These are phyloP conservation scores for Cecropterus lyciades DNA, from an alignment of 1,140 invertebrate genomes.

Conservation along the genomic window DNA sequence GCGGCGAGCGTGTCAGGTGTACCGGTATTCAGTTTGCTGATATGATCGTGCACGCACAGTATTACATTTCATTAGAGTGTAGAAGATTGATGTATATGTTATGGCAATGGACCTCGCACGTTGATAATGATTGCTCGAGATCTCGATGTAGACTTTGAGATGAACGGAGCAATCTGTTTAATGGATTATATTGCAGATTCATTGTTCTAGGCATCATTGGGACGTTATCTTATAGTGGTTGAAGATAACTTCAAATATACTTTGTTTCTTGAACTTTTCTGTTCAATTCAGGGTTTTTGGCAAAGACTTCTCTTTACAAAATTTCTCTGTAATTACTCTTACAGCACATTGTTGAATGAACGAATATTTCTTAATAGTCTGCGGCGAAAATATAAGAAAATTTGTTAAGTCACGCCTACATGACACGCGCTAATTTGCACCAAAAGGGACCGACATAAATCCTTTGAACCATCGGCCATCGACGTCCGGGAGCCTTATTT, in stretches of 20 bases:
- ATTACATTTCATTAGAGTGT: constrained; percentile 54
- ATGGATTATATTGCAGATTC: constrained; percentile 28
- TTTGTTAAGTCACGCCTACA: constrained; percentile 73
- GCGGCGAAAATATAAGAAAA: constrained; percentile 39
- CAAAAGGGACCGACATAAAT: constrained; percentile 76
- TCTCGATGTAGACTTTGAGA: constrained; percentile 26
- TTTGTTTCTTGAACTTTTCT: neutral
- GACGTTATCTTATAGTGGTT: neutral
- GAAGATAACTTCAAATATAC: neutral
- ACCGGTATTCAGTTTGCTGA: constrained; percentile 40
- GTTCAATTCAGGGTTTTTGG: too few species aligned
- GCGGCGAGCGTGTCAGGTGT: constrained; percentile 39
- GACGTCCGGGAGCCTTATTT: constrained; percentile 68
- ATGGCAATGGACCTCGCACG: constrained; percentile 31
- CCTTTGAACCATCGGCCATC: constrained; percentile 65
- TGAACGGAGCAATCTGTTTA: constrained; percentile 25
- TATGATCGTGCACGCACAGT: constrained; percentile 43
- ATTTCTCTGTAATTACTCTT: too few species aligned
- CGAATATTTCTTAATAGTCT: neutral
- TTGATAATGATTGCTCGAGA: constrained; percentile 29
- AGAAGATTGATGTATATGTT: constrained; percentile 35
- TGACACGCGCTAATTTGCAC: constrained; percentile 73
- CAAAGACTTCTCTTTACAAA: too few species aligned
- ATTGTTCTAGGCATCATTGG: constrained; percentile 22
- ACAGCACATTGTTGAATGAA: too few species aligned